Evolutionary conservation across 2,888 invertebrate species (phyloP).

Genomic region (Melolontha melolontha): DNA sequence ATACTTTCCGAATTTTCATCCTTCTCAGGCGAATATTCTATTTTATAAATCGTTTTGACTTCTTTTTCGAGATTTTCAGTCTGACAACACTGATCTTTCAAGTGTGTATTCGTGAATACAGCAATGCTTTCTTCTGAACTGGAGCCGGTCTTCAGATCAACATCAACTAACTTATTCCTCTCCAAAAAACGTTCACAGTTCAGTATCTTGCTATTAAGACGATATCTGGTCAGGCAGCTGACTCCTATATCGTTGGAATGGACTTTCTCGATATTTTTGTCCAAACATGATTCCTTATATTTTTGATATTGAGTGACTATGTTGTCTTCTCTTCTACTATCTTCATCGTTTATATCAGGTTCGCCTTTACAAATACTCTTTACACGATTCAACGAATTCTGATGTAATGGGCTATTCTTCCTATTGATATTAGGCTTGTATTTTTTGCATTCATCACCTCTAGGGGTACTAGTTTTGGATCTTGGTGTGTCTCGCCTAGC

Average conservation of each 20-base stretch:
- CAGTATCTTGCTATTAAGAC: slow-evolving; percentile 10
- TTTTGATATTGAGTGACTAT: slow-evolving; percentile 20
- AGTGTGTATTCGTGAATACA: neutral
- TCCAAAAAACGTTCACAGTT: slow-evolving; percentile 32
- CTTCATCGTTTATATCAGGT: no score
- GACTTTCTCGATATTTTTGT: slow-evolving; percentile 9
- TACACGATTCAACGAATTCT: no score
- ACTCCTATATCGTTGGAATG: slow-evolving; percentile 19
- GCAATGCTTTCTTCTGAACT: slow-evolving; percentile 7
- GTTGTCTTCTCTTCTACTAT: neutral
- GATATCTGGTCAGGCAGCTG: slow-evolving; percentile 21
- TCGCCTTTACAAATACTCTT: no score
- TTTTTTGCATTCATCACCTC: no score
- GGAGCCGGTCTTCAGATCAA: slow-evolving; percentile 2
- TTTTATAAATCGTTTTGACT: neutral
- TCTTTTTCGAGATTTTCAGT: neutral
- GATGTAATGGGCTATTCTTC: no score
- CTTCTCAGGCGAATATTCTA: neutral
- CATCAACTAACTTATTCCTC: slow-evolving; percentile 25
- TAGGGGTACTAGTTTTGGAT: no score
- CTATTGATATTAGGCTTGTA: no score
- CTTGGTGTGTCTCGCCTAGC: no score
- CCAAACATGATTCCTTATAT: neutral
- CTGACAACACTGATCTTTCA: slow-evolving; percentile 13
- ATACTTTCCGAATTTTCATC: neutral